phyloP scores from a whole-genome alignment of 2,113 vertebrate species.

The Oryzias melastigma region DNA sequence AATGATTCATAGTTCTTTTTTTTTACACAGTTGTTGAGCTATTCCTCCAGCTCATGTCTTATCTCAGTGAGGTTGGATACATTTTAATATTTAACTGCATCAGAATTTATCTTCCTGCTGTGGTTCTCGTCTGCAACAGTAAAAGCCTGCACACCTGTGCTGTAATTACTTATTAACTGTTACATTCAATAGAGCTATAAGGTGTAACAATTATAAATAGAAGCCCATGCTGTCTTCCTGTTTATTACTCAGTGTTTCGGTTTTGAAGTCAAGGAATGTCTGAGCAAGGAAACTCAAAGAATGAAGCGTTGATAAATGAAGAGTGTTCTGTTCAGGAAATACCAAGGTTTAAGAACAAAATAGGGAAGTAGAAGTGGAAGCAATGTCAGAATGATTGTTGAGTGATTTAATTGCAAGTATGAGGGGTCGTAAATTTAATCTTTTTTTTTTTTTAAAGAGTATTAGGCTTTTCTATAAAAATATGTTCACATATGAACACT shows the following conservation, averaged over 20 bases:
- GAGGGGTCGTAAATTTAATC: neutral
- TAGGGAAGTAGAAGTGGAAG: slow-evolving; percentile 26
- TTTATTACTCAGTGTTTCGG: too few species aligned
- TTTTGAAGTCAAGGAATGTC: slow-evolving; percentile 18
- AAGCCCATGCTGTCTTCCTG: too few species aligned
- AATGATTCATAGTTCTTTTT: slow-evolving; percentile 3
- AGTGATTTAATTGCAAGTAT: slow-evolving; percentile 13
- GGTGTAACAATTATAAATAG: too few species aligned
- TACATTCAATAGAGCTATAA: too few species aligned
- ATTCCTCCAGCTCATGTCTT: slow-evolving; percentile 15
- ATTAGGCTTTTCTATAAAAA: too few species aligned
- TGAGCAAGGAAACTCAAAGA: slow-evolving; percentile 3
- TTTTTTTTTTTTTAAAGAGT: too few species aligned
- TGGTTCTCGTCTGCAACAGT: slow-evolving; percentile 30
- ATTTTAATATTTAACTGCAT: slow-evolving; percentile 24
- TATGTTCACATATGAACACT: too few species aligned
- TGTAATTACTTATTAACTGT: slow-evolving; percentile 37
- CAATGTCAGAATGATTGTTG: slow-evolving; percentile 17
- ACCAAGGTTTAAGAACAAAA: slow-evolving; percentile 36
- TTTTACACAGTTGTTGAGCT: slow-evolving; percentile 16
- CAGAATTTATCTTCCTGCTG: slow-evolving; percentile 17
- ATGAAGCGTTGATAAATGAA: slow-evolving; percentile 22
- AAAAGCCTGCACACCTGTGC: slow-evolving; percentile 10
- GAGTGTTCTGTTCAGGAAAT: slow-evolving; percentile 31
- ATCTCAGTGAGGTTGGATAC: slow-evolving; percentile 17